phyloP scores from a whole-genome alignment of 2,888 invertebrate species.

The Cryptocephalus primarius region DNA sequence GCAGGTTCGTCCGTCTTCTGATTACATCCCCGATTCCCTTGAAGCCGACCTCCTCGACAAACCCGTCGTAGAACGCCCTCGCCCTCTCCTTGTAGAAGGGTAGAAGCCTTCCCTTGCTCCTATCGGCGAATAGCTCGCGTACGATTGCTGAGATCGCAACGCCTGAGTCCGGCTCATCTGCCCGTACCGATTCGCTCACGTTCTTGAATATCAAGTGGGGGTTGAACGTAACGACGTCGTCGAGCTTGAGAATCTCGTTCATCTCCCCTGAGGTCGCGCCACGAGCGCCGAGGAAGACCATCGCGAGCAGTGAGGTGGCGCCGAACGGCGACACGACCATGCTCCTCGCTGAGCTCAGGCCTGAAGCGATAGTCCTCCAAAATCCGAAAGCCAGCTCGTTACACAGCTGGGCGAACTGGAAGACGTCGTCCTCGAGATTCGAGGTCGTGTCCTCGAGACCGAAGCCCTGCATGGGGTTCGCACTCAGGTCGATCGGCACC shows the following conservation, averaged over 20 bases:
- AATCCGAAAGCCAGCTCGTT: conserved; percentile 78
- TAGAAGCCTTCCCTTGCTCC: conserved; percentile 65
- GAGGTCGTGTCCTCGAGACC: conserved; percentile 69
- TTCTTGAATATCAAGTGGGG: conserved; percentile 80
- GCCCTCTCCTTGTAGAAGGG: conserved; percentile 83
- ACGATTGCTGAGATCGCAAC: conserved; percentile 72
- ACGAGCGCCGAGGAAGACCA: conserved; percentile 80
- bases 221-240: conserved; percentile 83
- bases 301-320: conserved; percentile 74
- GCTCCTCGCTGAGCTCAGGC: conserved; percentile 64
- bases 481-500: conserved; percentile 40
- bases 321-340: conserved; percentile 77
- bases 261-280: conserved; percentile 83
- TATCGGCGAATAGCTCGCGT: conserved; percentile 73
- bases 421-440: conserved; percentile 60
- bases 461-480: conserved; percentile 47
- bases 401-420: conserved; percentile 68
- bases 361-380: conserved; percentile 62
- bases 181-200: conserved; percentile 67
- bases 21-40: conserved; percentile 72
- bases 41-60: conserved; percentile 77
- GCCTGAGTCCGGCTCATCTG: conserved; percentile 54
- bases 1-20: conserved; percentile 66
- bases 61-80: conserved; percentile 77
- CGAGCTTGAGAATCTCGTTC: conserved; percentile 74